Evolutionary conservation across 2,797 vertebrate species (phyloP), one percentile per base, ranked within the genome.

Genomic region (Labeo calbasu): DNA sequence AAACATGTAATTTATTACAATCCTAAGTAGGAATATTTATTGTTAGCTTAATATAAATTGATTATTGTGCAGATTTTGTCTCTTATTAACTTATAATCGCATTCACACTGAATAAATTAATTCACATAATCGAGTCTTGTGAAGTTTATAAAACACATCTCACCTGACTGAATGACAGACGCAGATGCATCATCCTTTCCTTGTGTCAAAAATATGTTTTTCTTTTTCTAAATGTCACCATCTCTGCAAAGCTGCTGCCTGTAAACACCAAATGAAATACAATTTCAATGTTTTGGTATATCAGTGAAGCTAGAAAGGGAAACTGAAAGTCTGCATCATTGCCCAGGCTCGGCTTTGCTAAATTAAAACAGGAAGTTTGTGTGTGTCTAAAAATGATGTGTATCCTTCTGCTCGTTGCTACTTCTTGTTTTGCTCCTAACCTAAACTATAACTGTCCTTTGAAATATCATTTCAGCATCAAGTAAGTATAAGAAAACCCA

Each of bases 1-100:
- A 50, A 50, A 77, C 28, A 2, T 81, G 68, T 71, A 73, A 78
- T 63, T 43, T 79, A 79, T 79, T 48, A 40, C 21, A 75, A 76
- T 73, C 1, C 53, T 78, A 2, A 68, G 76, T 72, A 66, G 59
- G 73, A 51, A 23, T 77, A 70, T 82, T 78, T 85, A 72, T 78
- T 85, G 72, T 82, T 70, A 77, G 51, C 51, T 50, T 76, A 82
- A 36, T 40, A 15, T 76, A 77, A 28, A 82, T 53, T 48, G 7
- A 73, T 65, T n/a, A 63, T 55, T 84, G 57, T 79, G 79, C n/a
- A 73, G n/a, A 83, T 75, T 61, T 79, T 0, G 68, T 68, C 32
- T 66, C 57, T 21, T 32, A 51, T 65, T n/a, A 75, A 83, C 57
- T 23, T 83, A 48, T 72, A 72, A 79, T 73, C 68, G 53, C 17